These are phyloP conservation scores for Gymnoscopelus microlampas DNA, from an alignment of 2,797 vertebrate species.

Conservation along the genomic window DNA sequence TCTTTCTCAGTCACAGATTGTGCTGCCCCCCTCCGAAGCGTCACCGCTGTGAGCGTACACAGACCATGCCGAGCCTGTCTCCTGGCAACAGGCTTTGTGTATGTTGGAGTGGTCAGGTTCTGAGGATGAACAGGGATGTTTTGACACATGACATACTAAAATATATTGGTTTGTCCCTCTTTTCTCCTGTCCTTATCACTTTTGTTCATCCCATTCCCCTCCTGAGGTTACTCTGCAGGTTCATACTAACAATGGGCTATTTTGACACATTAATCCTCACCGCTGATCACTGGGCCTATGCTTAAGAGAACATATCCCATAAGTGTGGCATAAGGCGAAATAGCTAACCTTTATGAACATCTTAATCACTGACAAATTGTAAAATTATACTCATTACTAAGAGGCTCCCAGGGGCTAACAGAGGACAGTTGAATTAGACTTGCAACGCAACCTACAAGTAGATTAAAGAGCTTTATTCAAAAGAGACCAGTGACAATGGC, in stretches of 20 bases:
- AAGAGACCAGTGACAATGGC: neutral
- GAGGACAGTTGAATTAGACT: constrained; percentile 5
- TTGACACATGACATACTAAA: constrained; percentile 47
- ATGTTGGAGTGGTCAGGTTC: constrained; percentile 19
- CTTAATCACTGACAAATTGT: too few relatives aligned
- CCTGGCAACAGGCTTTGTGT: constrained; percentile 46
- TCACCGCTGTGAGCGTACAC: neutral
- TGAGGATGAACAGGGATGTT: constrained; percentile 62
- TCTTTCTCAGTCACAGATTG: constrained; percentile 8
- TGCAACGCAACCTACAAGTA: neutral
- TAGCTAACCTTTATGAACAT: constrained; percentile 1
- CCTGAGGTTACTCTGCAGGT: constrained; percentile 9
- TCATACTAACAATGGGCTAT: constrained; percentile 7
- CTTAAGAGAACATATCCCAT: neutral
- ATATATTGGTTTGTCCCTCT: constrained; percentile 30
- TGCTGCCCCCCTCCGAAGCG: constrained; percentile 11
- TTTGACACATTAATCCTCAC: constrained; percentile 5
- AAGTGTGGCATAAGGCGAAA: neutral
- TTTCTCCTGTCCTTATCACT: neutral
- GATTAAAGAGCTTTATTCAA: constrained; percentile 4
- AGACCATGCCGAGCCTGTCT: constrained; percentile 36
- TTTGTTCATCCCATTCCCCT: neutral
- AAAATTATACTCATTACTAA: too few relatives aligned
- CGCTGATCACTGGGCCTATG: constrained; percentile 13
- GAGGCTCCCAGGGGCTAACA: neutral